Base-by-base conservation (phyloP, 2,113 vertebrate species). In the Corythornis madagascariensis region DNA sequence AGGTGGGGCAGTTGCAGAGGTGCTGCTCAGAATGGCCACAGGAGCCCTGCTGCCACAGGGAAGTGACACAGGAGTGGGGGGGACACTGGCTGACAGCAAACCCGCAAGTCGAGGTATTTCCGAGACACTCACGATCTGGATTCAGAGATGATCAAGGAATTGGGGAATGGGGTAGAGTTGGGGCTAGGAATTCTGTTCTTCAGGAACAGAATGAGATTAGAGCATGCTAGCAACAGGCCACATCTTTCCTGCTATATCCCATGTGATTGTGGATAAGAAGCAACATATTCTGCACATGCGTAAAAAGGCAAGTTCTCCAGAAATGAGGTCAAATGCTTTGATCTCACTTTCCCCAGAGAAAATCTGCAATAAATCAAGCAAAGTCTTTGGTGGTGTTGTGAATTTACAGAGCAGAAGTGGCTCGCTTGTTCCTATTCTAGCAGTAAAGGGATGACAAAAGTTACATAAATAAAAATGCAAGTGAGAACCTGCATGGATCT, bases 291-390 rank as follows among this genome's bases (percentile, higher is more conserved):
- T 52, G 43, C 42, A 56, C 17, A 52, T 38, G 78, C 13, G 48
- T 88, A 67, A 67, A 94, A 75, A 52, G 69, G 61, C 53, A 79
- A 19, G 72, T 74, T 83, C 60, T 74, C 31, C 67, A 88, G 84
- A 93, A 95, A 93, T 64, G 2, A 86, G 82, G 57, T 64, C 86
- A 92, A 86, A 93, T 45, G 31, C 67, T 59, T 83, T 67, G 40
- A 70, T 91, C 70, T 92, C 66, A 57, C 43, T 90, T 81, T 81
- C 64, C 64, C 11, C 65, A 74, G 43, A 86, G 64, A 72, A 95
- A 93, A 93, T 53, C 43, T 81, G 78, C 75, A 93, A 72, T 88
- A 89, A 92, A 91, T 42, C 42, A 80, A 83, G 29, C 16, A n/a
- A 86, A 67, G 71, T 80, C 43, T 80, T 86, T 42, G 43, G 31